These are phyloP conservation scores for Hoplias malabaricus DNA, from an alignment of 2,113 vertebrate genomes.

Conservation along the genomic window DNA sequence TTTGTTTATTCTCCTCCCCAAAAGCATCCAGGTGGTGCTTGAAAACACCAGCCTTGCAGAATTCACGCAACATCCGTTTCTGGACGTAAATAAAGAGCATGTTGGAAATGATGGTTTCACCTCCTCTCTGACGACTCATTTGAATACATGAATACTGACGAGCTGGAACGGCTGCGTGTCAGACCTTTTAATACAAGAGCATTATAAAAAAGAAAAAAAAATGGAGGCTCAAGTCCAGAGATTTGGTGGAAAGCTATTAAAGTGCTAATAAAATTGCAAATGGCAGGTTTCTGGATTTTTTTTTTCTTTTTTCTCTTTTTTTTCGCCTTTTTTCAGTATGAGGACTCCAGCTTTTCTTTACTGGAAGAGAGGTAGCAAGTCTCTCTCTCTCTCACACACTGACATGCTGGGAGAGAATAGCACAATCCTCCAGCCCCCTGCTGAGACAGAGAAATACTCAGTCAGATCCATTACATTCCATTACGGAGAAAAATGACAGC, in stretches of 20 bases:
- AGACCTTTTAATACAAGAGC: neutral
- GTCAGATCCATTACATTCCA: slow-evolving; percentile 45
- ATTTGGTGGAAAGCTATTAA: slow-evolving; percentile 63
- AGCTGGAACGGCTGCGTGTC: neutral
- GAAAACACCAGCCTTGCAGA: neutral
- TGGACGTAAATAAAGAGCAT: neutral
- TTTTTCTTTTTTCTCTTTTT: too few relatives aligned
- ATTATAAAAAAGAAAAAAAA: neutral
- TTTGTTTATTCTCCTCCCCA: too few relatives aligned
- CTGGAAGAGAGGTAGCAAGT: neutral
- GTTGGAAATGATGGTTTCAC: neutral
- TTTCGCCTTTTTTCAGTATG: slow-evolving; percentile 51
- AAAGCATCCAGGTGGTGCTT: neutral
- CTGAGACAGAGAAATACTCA: slow-evolving; percentile 25
- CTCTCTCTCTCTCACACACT: neutral
- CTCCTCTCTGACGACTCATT: neutral
- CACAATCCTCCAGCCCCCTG: neutral
- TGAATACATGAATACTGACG: slow-evolving; percentile 21
- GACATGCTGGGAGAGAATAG: neutral
- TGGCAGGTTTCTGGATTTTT: slow-evolving; percentile 63
- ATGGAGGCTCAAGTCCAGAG: neutral
- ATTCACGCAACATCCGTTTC: neutral
- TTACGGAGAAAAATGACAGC: slow-evolving; percentile 33
- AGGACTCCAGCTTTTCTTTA: slow-evolving; percentile 50
- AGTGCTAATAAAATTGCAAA: slow-evolving; percentile 76